Conservation (phyloP, 2,888 invertebrate genomes). For the Fragum sueziense region DNA sequence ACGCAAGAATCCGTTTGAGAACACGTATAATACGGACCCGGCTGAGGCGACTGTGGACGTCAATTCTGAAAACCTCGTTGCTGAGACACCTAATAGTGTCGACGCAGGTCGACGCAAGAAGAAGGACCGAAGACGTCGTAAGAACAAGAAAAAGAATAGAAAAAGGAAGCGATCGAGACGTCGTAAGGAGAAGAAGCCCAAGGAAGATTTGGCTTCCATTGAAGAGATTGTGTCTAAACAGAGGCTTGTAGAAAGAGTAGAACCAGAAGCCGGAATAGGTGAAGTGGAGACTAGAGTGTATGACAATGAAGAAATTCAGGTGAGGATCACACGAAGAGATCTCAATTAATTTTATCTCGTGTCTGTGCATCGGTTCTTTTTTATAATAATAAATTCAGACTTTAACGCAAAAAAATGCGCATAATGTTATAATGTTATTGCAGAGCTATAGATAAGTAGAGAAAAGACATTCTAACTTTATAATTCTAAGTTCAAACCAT, state of each 20-base stretch:
- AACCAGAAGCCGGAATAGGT: neutral
- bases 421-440: no score
- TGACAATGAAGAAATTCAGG: conserved; percentile 12
- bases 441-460: no score
- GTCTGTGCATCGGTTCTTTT: no score
- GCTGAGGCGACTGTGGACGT: conserved; percentile 20
- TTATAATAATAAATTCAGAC: no score
- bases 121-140: conserved; percentile 36
- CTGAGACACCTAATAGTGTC: conserved; percentile 40
- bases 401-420: no score
- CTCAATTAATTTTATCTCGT: neutral
- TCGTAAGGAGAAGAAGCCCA: conserved; percentile 4
- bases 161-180: conserved; percentile 6
- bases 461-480: no score
- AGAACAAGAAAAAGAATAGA: conserved; percentile 47
- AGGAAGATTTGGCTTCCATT: neutral
- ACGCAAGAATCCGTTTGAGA: conserved; percentile 60
- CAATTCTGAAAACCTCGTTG: neutral
- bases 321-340: no score
- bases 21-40: conserved; percentile 66
- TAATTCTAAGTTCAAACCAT: no score
- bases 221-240: conserved; percentile 8
- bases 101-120: conserved; percentile 42
- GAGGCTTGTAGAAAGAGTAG: neutral
- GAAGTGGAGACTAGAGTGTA: neutral